Conservation (phyloP, 92 coral and sea anemone genomes). For the Epizoanthus fatuus region DNA sequence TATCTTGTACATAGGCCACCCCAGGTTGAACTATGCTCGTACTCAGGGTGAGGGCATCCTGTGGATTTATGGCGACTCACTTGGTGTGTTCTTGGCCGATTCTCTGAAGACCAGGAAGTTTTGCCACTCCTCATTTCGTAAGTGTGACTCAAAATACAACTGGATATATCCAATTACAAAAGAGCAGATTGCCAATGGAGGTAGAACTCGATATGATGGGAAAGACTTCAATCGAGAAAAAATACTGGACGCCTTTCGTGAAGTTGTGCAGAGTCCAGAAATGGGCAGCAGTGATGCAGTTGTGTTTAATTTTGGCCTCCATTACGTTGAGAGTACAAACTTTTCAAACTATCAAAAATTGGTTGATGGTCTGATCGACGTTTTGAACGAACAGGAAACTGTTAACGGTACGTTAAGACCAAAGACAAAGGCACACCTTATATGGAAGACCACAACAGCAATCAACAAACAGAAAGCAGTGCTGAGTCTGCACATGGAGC, state of each 20-base stretch:
- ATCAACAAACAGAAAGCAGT: conserved; percentile 70
- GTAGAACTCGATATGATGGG: conserved; percentile 64
- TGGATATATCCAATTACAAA: conserved; percentile 86
- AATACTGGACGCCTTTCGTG: conserved; percentile 70
- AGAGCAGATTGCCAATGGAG: conserved; percentile 64
- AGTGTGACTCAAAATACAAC: conserved; percentile 79
- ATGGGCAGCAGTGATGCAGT: conserved; percentile 54
- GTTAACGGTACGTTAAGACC: not conserved
- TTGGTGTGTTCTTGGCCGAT: conserved; percentile 76
- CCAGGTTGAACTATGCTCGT: conserved; percentile 3
- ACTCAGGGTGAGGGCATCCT: conserved; percentile 64
- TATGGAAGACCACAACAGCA: conserved; percentile 89
- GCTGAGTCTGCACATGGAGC: conserved; percentile 49
- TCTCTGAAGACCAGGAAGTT: conserved; percentile 69
- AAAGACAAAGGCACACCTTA: conserved; percentile 32
- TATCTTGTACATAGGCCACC: not conserved
- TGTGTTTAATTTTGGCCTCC: conserved; percentile 42
- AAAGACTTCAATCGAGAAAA: conserved; percentile 75
- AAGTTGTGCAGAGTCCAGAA: conserved; percentile 61
- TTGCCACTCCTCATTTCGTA: conserved; percentile 67
- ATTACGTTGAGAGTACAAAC: conserved; percentile 41
- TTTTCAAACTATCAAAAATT: conserved; percentile 38
- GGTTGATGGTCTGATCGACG: conserved; percentile 23
- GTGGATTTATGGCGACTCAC: conserved; percentile 83
- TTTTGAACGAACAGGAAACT: conserved; percentile 20